phyloP scores from a whole-genome alignment of 2,888 invertebrate genomes.

The Lamproptera curius region DNA sequence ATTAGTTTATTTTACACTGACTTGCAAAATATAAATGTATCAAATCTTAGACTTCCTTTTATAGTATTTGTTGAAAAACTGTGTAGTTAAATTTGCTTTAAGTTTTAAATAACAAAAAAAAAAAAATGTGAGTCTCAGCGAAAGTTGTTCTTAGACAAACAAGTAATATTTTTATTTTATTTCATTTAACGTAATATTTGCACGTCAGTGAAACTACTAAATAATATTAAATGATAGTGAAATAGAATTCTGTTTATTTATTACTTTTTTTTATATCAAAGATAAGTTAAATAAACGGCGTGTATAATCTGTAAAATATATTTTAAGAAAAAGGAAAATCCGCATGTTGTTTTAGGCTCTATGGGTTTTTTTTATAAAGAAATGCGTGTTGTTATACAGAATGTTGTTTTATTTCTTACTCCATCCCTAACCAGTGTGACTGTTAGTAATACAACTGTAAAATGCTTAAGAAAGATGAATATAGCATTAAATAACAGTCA shows the following conservation, averaged over 20 bases:
- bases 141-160: neutral
- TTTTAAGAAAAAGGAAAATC: conserved; percentile 5
- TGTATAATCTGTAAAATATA: conserved; percentile 19
- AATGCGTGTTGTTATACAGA: conserved; percentile 52
- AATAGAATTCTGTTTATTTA: conserved; percentile 23
- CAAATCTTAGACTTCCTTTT: too few relatives aligned
- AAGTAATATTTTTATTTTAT: neutral
- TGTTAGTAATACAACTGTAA: too few relatives aligned
- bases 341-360: conserved; percentile 13
- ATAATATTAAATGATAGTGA: conserved; percentile 7
- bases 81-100: neutral
- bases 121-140: too few relatives aligned
- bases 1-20: conserved; percentile 6
- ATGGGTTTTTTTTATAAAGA: conserved; percentile 38
- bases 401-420: conserved; percentile 45
- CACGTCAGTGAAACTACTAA: conserved; percentile 7
- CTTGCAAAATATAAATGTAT: too few relatives aligned
- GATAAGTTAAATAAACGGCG: conserved; percentile 21
- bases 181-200: neutral
- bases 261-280: too few relatives aligned
- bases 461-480: too few relatives aligned
- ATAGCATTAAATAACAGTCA: too few relatives aligned
- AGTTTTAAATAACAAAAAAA: neutral
- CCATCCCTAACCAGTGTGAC: too few relatives aligned
- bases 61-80: neutral